A percentile compares a stretch with the other conserved stretches of the same genome.
phyloP scores from a whole-genome alignment of 2,888 invertebrate genomes.

The Cepaea hortensis region DNA sequence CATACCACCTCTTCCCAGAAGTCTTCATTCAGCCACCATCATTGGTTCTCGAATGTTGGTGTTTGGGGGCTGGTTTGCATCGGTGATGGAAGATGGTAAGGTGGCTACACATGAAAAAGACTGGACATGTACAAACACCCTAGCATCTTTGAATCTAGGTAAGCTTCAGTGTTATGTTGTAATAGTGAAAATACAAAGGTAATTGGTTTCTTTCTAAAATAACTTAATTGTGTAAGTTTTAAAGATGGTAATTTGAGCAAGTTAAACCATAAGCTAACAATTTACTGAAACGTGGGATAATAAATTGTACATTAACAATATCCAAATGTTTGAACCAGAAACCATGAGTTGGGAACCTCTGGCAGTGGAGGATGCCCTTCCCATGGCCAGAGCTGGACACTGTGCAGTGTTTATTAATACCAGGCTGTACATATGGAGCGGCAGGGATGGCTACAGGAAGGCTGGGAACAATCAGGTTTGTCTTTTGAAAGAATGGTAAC shows the following conservation, averaged over 20 bases:
- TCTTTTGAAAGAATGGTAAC: background rate
- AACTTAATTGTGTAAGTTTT: no score
- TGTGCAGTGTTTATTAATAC: constrained; percentile 97
- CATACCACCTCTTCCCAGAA: constrained; percentile 91
- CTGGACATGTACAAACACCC: constrained; percentile 99
- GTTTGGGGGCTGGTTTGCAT: constrained; percentile 99
- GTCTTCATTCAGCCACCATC: constrained; percentile 95
- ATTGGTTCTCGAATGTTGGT: constrained; percentile 96
- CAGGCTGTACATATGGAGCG: constrained; percentile 98
- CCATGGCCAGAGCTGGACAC: constrained; percentile 97
- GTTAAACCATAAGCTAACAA: no score
- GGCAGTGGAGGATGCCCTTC: constrained; percentile 90
- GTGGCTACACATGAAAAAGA: constrained; percentile 95
- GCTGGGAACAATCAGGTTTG: constrained; percentile 98
- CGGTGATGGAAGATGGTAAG: constrained; percentile 93
- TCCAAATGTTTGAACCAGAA: constrained; percentile 81
- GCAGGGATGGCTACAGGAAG: constrained; percentile 98
- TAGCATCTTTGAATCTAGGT: constrained; percentile 94
- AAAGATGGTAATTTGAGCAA: no score
- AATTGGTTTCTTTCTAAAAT: no score
- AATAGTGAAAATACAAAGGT: background rate
- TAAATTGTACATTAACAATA: constrained; percentile 82
- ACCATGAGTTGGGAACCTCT: constrained; percentile 95
- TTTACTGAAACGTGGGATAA: no score
- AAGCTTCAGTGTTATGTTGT: constrained; percentile 42